Base-by-base conservation (phyloP, 2,797 vertebrate genomes). In the Molothrus ater region DNA sequence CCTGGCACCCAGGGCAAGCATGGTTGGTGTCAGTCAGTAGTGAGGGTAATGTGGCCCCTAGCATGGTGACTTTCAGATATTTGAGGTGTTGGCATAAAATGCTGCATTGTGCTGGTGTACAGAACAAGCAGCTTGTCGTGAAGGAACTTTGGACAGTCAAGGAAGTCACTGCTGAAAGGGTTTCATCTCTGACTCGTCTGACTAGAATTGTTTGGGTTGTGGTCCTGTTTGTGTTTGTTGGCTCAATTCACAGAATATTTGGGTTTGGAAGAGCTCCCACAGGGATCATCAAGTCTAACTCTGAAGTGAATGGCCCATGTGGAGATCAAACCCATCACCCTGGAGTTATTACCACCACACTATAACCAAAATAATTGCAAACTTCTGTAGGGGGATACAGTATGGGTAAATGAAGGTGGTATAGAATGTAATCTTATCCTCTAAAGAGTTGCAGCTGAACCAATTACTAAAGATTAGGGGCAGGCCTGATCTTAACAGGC, bases 1-100 rank as follows among this genome's bases (percentile, higher is more conserved):
- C 13, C n/a, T 63, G 57, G 19, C 2, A 4, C 15, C 16, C 0
- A 1, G 15, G 13, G 9, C 14, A 66, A 69, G 48, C 0, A 0
- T n/a, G 7, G 10, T 10, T 2, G 2, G 32, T 61, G 47, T 40
- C 50, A 75, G 42, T n/a, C 43, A 63, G 51, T 19, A 31, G 1
- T 0, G 0, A 91, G 50, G 53, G 43, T 10, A 13, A 3, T 1
- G 4, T 48, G 15, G 9, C 15, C 17, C 32, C 9, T 43, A 34
- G 14, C 11, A 8, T 17, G 17, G 28, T 38, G 48, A 17, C 38
- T 86, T 72, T 50, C 17, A 24, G 29, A 34, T 36, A 8, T 32
- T 8, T 78, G 32, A 69, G 45, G 11, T 57, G 7, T 42, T 3
- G 6, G 8, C 15, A 61, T 66, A 74, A 86, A 86, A 61, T 9